Conservation (phyloP, 2,113 vertebrate species). For the Nothocercus nigrocapillus region DNA sequence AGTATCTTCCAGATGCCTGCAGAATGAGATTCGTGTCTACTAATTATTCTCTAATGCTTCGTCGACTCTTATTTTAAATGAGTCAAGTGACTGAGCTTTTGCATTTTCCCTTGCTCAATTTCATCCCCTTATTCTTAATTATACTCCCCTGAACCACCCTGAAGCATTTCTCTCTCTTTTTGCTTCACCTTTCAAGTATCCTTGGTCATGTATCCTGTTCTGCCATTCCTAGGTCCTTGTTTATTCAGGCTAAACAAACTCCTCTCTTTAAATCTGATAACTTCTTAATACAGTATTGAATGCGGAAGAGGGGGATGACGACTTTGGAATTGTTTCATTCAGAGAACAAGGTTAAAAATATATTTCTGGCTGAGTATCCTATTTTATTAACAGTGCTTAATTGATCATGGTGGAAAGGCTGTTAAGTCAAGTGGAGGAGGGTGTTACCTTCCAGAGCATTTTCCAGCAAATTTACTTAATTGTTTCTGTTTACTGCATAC, state of each 20-base stretch:
- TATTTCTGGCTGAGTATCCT: constrained; percentile 38
- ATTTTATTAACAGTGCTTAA: constrained; percentile 56
- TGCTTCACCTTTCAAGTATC: not conserved
- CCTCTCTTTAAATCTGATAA: not conserved
- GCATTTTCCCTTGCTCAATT: not conserved
- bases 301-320: not conserved
- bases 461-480: constrained; percentile 70
- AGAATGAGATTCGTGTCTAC: not conserved
- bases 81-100: not conserved
- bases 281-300: not conserved
- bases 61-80: not conserved
- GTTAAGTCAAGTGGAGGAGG: constrained; percentile 59
- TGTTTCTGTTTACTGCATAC: constrained; percentile 64
- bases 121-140: not conserved
- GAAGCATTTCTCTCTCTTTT: not conserved
- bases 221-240: not conserved
- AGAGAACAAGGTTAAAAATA: constrained; percentile 48
- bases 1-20: not conserved
- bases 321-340: not conserved
- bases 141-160: not conserved
- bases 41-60: not conserved
- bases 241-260: not conserved
- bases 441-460: constrained; percentile 60
- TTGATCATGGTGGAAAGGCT: constrained; percentile 61
- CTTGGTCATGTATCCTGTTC: not conserved